These are phyloP conservation scores for Mystacides longicornis DNA, from an alignment of 2,888 invertebrate species.

Conservation along the genomic window DNA sequence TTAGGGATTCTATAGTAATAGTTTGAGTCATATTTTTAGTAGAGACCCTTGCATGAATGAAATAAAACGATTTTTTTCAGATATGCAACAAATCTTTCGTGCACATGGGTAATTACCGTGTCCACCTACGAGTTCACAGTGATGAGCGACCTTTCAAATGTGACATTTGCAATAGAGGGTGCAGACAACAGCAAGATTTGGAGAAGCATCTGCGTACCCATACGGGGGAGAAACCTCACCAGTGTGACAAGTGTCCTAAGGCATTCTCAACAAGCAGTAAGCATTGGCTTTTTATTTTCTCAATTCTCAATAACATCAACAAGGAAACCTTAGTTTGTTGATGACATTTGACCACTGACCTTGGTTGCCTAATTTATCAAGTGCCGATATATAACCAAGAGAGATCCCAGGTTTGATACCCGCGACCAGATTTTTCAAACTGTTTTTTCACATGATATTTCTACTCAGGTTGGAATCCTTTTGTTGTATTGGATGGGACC, in stretches of 20 bases:
- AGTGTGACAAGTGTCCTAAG: conserved; percentile 26
- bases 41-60: too few relatives aligned
- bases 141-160: conserved; percentile 29
- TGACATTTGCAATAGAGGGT: conserved; percentile 27
- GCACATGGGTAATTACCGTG: conserved; percentile 37
- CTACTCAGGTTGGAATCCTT: too few relatives aligned
- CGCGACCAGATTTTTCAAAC: too few relatives aligned
- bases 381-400: too few relatives aligned
- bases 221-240: conserved; percentile 28
- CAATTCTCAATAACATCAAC: neutral
- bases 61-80: neutral
- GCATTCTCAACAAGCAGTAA: conserved; percentile 26
- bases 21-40: too few relatives aligned
- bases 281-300: neutral
- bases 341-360: too few relatives aligned
- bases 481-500: too few relatives aligned
- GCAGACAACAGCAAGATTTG: conserved; percentile 28
- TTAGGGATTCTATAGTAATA: too few relatives aligned
- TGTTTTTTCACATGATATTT: too few relatives aligned
- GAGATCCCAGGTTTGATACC: too few relatives aligned
- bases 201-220: conserved; percentile 28
- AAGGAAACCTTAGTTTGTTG: too few relatives aligned
- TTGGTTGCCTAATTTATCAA: too few relatives aligned
- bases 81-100: conserved; percentile 38
- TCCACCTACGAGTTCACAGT: conserved; percentile 29